A percentile compares a stretch with the other conserved stretches of the same genome.
These are phyloP conservation scores for Rhopilema esculentum DNA, from an alignment of 30 jellyfish, hydroid and myxozoan genomes.

Conservation along the genomic window DNA sequence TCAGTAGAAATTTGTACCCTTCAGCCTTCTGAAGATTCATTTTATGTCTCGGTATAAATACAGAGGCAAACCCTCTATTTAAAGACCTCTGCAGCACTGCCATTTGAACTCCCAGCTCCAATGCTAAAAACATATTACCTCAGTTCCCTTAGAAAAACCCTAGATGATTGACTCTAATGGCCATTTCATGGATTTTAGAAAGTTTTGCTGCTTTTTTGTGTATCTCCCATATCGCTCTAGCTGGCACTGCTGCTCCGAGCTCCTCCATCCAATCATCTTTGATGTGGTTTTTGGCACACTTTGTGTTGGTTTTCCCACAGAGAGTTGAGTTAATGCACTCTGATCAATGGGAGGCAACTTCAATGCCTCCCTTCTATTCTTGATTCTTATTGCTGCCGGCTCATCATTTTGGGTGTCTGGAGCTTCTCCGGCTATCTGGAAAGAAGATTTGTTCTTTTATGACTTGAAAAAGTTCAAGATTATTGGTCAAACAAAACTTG, in stretches of 20 bases:
- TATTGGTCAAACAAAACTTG: not conserved
- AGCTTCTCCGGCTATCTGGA: conserved; percentile 73
- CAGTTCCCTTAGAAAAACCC: not conserved
- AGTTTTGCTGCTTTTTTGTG: conserved; percentile 75
- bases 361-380: conserved; percentile 75
- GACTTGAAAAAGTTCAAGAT: not conserved
- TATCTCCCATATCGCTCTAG: conserved; percentile 91
- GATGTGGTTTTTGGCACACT: conserved; percentile 88
- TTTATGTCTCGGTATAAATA: too few species aligned
- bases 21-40: too few species aligned
- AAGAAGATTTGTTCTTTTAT: too few species aligned
- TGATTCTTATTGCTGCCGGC: conserved; percentile 78
- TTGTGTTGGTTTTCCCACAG: conserved; percentile 72
- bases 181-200: conserved; percentile 83
- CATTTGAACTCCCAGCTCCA: not conserved
- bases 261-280: conserved; percentile 88
- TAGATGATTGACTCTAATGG: conserved; percentile 78
- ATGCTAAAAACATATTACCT: not conserved
- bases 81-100: too few species aligned
- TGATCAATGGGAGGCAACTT: conserved; percentile 89
- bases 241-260: conserved; percentile 77
- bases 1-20: too few species aligned
- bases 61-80: too few species aligned
- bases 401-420: conserved; percentile 7
- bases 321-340: conserved; percentile 46